A percentile compares a stretch with the other conserved stretches of the same genome.
Conservation (phyloP, 2,888 invertebrate genomes). For the Oxystoma pomonae region DNA sequence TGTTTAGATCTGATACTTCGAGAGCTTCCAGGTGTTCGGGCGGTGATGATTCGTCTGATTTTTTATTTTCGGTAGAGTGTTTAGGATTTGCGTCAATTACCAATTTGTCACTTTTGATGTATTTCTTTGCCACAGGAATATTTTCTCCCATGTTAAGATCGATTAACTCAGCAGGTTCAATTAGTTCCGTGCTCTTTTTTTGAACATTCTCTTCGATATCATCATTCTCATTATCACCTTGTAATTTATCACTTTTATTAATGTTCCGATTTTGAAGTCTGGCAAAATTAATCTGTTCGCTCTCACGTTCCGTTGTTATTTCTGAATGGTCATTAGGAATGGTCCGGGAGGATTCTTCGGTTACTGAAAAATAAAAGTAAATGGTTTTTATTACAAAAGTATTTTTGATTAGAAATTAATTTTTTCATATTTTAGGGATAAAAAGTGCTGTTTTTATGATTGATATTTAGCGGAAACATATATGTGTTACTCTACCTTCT, state of each 20-base stretch:
- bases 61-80: not conserved
- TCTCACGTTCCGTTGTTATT: not conserved
- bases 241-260: not conserved
- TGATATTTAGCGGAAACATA: too few relatives aligned
- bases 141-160: not conserved
- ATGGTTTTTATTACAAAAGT: too few relatives aligned
- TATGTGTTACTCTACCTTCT: too few relatives aligned
- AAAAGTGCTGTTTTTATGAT: too few relatives aligned
- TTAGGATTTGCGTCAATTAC: not conserved
- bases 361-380: too few relatives aligned
- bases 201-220: not conserved
- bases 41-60: not conserved
- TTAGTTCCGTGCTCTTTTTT: not conserved
- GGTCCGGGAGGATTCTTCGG: not conserved
- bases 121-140: not conserved
- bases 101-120: not conserved
- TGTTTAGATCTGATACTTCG: not conserved
- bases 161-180: not conserved
- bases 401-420: too few relatives aligned
- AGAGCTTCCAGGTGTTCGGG: not conserved
- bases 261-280: not conserved
- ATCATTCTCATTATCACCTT: not conserved
- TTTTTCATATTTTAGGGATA: too few relatives aligned
- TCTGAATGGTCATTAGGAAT: not conserved
- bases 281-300: slow-evolving; percentile 1